These are phyloP conservation scores for Drosophila orena DNA, from an alignment of 1,140 invertebrate genomes.

Conservation along the genomic window DNA sequence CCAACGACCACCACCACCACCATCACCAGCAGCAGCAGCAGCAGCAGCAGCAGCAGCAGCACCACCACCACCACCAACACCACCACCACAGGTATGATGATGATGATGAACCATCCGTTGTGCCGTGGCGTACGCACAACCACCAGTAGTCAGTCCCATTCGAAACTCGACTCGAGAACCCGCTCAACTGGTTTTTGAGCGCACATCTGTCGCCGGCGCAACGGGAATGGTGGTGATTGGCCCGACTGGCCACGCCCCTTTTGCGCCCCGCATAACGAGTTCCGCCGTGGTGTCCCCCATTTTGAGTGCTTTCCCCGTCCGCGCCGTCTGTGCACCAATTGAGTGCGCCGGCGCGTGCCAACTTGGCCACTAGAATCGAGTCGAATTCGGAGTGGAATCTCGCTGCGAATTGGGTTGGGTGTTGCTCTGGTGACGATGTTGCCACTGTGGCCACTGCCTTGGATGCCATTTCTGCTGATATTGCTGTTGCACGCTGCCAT, in stretches of 20 bases:
- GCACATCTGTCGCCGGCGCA: constrained; percentile 46
- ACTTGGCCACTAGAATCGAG: constrained; percentile 11
- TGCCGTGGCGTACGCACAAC: too few species aligned
- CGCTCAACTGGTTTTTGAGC: constrained; percentile 77
- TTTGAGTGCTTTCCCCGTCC: constrained; percentile 65
- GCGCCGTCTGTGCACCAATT: constrained; percentile 50
- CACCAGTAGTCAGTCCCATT: constrained; percentile 14
- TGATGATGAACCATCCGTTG: neutral
- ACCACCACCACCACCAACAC: constrained; percentile 40
- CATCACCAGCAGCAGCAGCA: too few species aligned
- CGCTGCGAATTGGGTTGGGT: constrained; percentile 35
- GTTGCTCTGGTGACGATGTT: constrained; percentile 22
- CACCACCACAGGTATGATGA: constrained; percentile 31
- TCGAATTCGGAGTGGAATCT: constrained; percentile 8
- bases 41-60: too few species aligned
- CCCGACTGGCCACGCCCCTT: constrained; percentile 68
- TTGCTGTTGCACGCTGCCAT: neutral
- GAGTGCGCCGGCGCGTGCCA: constrained; percentile 81
- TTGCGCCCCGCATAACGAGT: constrained; percentile 46
- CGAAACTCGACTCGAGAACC: constrained; percentile 41
- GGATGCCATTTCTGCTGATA: constrained; percentile 2
- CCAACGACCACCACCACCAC: too few species aligned
- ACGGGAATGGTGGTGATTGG: constrained; percentile 69
- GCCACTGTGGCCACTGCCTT: neutral
- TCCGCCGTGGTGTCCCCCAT: constrained; percentile 57